phyloP scores from a whole-genome alignment of 2,888 invertebrate genomes.

The Watsonalla cultraria region DNA sequence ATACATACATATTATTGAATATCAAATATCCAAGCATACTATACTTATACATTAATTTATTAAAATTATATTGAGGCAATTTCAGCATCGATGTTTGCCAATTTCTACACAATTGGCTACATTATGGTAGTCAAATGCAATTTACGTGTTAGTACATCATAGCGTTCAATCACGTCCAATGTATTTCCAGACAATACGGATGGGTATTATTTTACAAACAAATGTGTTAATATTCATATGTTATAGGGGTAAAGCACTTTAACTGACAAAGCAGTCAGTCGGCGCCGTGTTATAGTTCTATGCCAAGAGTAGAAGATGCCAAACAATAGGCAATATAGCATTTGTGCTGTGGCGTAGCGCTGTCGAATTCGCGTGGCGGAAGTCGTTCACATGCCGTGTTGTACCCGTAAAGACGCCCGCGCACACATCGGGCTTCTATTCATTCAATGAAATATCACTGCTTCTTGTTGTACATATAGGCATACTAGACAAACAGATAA shows the following conservation, averaged over 20 bases:
- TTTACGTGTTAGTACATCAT: neutral
- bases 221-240: conserved; percentile 63
- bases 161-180: conserved; percentile 22
- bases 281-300: conserved; percentile 54
- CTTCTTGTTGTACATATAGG: no score
- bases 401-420: conserved; percentile 6
- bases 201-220: conserved; percentile 36
- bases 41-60: no score
- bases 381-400: conserved; percentile 48
- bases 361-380: conserved; percentile 57
- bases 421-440: conserved; percentile 9
- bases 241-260: conserved; percentile 60
- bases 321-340: conserved; percentile 71
- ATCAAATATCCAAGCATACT: no score
- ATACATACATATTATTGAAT: no score
- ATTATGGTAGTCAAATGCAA: neutral
- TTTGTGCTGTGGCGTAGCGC: conserved; percentile 43
- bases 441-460: conserved; percentile 1
- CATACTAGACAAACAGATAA: no score
- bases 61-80: no score
- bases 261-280: conserved; percentile 61
- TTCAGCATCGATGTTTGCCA: no score
- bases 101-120: neutral
- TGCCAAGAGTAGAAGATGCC: conserved; percentile 75
- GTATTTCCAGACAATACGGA: conserved; percentile 22